These are phyloP conservation scores for Podargus strigoides DNA, from an alignment of 2,797 vertebrate species.

Conservation along the genomic window DNA sequence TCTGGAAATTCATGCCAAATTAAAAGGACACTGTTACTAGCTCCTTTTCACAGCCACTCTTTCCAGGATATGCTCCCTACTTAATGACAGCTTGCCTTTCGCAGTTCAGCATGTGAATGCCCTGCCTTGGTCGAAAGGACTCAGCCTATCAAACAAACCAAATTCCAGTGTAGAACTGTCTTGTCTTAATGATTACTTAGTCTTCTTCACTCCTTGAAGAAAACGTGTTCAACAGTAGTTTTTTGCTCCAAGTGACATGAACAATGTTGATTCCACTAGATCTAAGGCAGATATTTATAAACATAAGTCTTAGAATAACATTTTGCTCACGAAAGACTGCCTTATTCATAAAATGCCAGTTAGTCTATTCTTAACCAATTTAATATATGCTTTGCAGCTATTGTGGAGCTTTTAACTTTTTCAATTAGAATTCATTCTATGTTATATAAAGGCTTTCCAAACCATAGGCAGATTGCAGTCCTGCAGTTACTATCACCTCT, in stretches of 20 bases:
- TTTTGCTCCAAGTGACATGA: not conserved
- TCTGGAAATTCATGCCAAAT: not conserved
- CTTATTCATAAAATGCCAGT: not conserved
- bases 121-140: not conserved
- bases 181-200: not conserved
- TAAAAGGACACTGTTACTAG: not conserved
- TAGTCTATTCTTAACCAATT: not conserved
- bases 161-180: not conserved
- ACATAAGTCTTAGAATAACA: not conserved
- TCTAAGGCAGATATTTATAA: not conserved
- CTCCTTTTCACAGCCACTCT: not conserved
- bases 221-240: not conserved
- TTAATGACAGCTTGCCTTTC: not conserved
- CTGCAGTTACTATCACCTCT: not conserved
- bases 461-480: not conserved
- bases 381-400: fast-evolving
- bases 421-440: not conserved
- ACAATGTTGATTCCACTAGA: fast-evolving
- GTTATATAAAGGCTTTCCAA: not conserved
- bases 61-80: not conserved
- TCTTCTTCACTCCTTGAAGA: not conserved
- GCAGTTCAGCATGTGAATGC: not conserved
- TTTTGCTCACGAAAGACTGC: not conserved
- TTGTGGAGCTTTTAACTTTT: not conserved
- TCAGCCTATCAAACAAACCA: not conserved